Evolutionary conservation across 2,797 vertebrate species (phyloP).

Genomic region (Paedocypris micromegethes): DNA sequence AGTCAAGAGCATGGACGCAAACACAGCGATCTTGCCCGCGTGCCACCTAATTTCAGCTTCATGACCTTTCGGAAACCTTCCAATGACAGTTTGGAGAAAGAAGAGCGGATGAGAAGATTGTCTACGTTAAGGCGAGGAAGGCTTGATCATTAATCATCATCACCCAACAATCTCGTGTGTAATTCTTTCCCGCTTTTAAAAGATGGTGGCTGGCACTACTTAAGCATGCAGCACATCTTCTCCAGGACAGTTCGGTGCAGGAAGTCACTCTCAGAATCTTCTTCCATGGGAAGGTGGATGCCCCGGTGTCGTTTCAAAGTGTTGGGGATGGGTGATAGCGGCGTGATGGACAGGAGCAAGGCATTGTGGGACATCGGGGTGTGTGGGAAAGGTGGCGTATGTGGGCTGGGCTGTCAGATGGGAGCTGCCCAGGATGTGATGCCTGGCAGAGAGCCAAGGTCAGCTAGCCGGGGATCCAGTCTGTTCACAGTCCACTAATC

Average conservation of each 20-base stretch:
- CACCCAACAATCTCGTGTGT: slow-evolving; percentile 66
- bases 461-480: slow-evolving; percentile 60
- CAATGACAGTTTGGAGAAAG: slow-evolving; percentile 45
- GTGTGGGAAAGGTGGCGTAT: slow-evolving; percentile 63
- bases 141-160: slow-evolving; percentile 77
- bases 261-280: slow-evolving; percentile 55
- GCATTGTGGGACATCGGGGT: slow-evolving; percentile 49
- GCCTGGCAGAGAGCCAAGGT: slow-evolving; percentile 76
- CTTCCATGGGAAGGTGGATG: slow-evolving; percentile 66
- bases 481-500: slow-evolving; percentile 71
- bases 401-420: slow-evolving; percentile 72
- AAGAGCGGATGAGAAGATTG: slow-evolving; percentile 26
- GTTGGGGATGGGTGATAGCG: slow-evolving; percentile 66
- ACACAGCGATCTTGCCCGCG: slow-evolving; percentile 6
- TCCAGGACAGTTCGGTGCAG: slow-evolving; percentile 53
- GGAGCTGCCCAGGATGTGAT: slow-evolving; percentile 66
- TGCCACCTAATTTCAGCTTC: slow-evolving; percentile 9
- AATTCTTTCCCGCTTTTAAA: too few species aligned
- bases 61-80: slow-evolving; percentile 9
- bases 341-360: slow-evolving; percentile 73
- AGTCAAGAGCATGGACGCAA: too few species aligned
- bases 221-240: slow-evolving; percentile 52
- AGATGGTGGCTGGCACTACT: slow-evolving; percentile 44
- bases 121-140: too few species aligned
- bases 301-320: slow-evolving; percentile 62